Evolutionary conservation across 1,140 invertebrate species (phyloP), one percentile per base, ranked within the genome.

Genomic region (Holotrichia oblita): DNA sequence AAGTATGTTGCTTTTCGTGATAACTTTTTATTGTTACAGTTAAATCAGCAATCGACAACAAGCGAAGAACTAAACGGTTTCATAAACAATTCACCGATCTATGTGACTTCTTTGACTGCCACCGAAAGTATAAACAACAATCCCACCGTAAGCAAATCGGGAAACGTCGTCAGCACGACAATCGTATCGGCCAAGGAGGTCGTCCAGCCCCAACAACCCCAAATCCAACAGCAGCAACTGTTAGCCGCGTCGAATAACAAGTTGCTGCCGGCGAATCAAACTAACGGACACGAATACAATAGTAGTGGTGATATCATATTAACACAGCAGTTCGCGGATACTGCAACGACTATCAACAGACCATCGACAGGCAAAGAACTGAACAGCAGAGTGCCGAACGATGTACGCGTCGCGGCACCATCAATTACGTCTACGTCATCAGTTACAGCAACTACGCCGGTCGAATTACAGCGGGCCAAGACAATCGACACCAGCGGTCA

Each of bases 41-140:
- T 93, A 84, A 93, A 92, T 86, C 90, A 91, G 85, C 89, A 90
- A 82, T 89, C 90, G 83, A 87, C 88, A 42, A 84, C 84, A 40
- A 89, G 90, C 80, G 91, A 92, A 85, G 93, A 94, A 80, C 87
- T 93, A 79, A 93, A 93, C 89, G 92, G 92, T 20, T 92, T 93
- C 85, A 92, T 93, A 80, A 92, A 92, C 81, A 92, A 90, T 85
- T 92, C 92, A 41, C 92, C 93, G 24, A 94, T 95, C 78, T 95
- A 95, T 88, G 93, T 94, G 78, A 95, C 93, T 74, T 94, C 93
- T 76, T 91, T 92, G 79, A 91, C 90, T 83, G 90, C 91, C 82
- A 91, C 91, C 83, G 91, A 91, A 82, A 85, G 87, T 88, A 77
- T 87, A 86, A 84, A 87, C 87, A 82, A 88, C 87, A 87, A 87